These are phyloP conservation scores for Tanaodytes sp. DNA, from an alignment of 2,888 invertebrate species.

Conservation along the genomic window DNA sequence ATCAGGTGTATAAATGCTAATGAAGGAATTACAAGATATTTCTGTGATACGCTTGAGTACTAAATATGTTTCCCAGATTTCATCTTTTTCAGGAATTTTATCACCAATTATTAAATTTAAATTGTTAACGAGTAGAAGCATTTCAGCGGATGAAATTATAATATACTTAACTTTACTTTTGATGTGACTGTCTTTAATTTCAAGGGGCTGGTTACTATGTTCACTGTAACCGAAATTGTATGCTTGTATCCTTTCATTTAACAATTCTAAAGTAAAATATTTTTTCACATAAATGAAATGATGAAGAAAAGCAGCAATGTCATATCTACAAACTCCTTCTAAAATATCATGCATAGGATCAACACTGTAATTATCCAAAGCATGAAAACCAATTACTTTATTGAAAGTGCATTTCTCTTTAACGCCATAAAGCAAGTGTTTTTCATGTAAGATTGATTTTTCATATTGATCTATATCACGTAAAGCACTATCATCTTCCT, in stretches of 20 bases:
- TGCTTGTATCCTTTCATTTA: neutral
- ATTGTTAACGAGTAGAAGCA: slow-evolving; percentile 22
- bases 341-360: neutral
- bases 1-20: neutral
- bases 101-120: slow-evolving; percentile 34
- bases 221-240: slow-evolving; percentile 1
- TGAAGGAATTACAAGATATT: slow-evolving; percentile 1
- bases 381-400: slow-evolving; percentile 41
- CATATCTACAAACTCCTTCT: neutral
- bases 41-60: slow-evolving; percentile 20
- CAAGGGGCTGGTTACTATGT: slow-evolving; percentile 24
- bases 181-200: slow-evolving; percentile 19
- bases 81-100: slow-evolving; percentile 20
- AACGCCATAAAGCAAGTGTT: neutral
- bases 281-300: neutral
- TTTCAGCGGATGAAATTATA: slow-evolving; percentile 16
- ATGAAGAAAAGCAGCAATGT: neutral
- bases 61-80: slow-evolving; percentile 13
- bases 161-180: slow-evolving; percentile 21
- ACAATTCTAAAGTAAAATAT: neutral
- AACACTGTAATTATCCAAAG: slow-evolving; percentile 35
- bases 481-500: slow-evolving; percentile 40
- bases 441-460: too few relatives aligned
- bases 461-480: slow-evolving; percentile 34
- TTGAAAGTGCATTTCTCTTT: slow-evolving; percentile 37